These are phyloP conservation scores for Drosophila persimilis DNA, from an alignment of 1,140 invertebrate genomes.

Conservation along the genomic window DNA sequence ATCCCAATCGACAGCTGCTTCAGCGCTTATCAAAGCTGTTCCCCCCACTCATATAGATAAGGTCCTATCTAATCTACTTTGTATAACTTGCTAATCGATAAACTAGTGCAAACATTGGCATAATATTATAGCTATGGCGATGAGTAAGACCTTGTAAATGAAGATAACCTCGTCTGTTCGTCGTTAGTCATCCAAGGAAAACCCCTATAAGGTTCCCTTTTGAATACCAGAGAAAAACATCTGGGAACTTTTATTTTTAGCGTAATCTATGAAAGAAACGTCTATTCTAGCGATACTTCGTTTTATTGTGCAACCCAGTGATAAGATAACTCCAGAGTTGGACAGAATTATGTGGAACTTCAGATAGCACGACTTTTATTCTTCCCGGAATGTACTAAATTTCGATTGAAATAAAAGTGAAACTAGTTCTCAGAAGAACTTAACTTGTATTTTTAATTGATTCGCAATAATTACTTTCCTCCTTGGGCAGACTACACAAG, in stretches of 20 bases:
- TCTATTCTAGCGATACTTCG: neutral
- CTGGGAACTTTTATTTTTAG: slow-evolving; percentile 4
- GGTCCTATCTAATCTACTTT: slow-evolving; percentile 44
- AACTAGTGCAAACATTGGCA: slow-evolving; percentile 19
- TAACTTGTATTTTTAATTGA: too few relatives aligned
- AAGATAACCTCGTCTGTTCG: neutral
- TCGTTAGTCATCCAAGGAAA: slow-evolving; percentile 34
- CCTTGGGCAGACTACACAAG: too few relatives aligned
- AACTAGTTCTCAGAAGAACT: neutral
- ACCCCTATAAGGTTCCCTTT: slow-evolving; percentile 17
- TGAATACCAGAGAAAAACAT: slow-evolving; percentile 7
- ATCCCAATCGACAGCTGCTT: slow-evolving; percentile 1
- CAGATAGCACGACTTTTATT: neutral
- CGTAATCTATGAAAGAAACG: neutral
- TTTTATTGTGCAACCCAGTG: neutral
- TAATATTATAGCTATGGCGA: slow-evolving; percentile 33
- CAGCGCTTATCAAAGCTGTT: slow-evolving; percentile 25
- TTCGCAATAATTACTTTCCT: too few relatives aligned
- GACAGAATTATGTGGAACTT: neutral
- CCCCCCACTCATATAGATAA: slow-evolving; percentile 30
- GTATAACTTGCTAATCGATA: slow-evolving; percentile 35
- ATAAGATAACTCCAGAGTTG: slow-evolving; percentile 8
- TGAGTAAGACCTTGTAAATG: slow-evolving; percentile 41
- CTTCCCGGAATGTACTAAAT: neutral
- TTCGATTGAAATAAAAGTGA: neutral